Conservation (phyloP, 2,888 invertebrate species). For the Dynastes tityus region DNA sequence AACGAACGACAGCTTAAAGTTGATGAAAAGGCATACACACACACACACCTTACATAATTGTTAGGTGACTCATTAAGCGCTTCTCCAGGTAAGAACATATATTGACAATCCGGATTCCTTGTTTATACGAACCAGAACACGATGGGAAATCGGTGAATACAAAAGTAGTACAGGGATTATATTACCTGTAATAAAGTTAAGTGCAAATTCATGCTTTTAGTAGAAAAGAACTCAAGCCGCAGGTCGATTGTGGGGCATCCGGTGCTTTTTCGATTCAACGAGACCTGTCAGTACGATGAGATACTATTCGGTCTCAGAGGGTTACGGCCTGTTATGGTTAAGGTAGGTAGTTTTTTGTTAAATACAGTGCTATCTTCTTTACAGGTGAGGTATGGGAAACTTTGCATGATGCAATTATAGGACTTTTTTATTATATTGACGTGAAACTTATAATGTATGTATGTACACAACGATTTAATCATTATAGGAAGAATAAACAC, state of each 20-base stretch:
- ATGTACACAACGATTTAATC: no score
- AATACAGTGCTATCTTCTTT: no score
- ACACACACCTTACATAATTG: slow-evolving; percentile 35
- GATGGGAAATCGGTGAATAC: slow-evolving; percentile 39
- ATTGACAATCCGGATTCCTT: slow-evolving; percentile 44
- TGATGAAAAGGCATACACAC: background rate
- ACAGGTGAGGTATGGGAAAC: no score
- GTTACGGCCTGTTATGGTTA: background rate
- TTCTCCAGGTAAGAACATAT: slow-evolving; percentile 41
- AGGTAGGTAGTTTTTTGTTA: no score
- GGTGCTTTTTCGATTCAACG: slow-evolving; percentile 58
- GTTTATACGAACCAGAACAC: slow-evolving; percentile 31
- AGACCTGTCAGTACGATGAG: slow-evolving; percentile 49
- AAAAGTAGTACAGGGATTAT: slow-evolving; percentile 55
- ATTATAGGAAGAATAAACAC: background rate
- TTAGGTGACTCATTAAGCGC: slow-evolving; percentile 39
- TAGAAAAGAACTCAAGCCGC: slow-evolving; percentile 14
- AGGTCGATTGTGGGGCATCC: slow-evolving; percentile 59
- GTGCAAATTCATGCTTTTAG: slow-evolving; percentile 68
- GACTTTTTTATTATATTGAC: no score
- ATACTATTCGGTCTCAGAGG: background rate
- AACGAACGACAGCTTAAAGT: no score
- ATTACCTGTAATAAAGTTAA: slow-evolving; percentile 68
- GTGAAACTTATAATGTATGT: no score
- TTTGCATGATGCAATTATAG: no score